These are phyloP conservation scores for Rafetus swinhoei DNA, from an alignment of 2,113 vertebrate species.

Conservation along the genomic window DNA sequence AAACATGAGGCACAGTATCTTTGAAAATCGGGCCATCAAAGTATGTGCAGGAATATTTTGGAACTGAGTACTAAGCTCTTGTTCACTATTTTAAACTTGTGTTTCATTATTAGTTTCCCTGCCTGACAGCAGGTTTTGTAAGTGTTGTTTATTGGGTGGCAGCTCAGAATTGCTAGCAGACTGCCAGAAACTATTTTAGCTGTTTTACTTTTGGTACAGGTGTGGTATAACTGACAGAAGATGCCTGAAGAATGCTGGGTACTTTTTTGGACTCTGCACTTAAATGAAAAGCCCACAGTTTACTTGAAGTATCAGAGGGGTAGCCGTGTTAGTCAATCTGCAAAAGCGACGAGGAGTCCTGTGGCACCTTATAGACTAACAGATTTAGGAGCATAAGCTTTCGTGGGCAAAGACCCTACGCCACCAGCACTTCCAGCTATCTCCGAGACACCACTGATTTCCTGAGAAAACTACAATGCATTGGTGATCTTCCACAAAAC, in stretches of 20 bases:
- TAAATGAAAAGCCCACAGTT: not conserved
- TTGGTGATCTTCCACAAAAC: no score
- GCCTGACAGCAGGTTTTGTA: accelerated
- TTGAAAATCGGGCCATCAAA: not conserved
- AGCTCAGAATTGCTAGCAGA: not conserved
- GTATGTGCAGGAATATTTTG: not conserved
- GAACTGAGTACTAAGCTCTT: not conserved
- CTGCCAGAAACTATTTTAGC: not conserved
- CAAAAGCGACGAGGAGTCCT: no score
- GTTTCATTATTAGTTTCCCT: not conserved
- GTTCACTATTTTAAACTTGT: not conserved
- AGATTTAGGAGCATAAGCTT: no score
- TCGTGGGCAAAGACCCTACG: no score
- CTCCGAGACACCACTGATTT: no score
- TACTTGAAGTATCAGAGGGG: not conserved
- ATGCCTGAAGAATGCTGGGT: not conserved
- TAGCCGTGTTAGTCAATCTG: no score
- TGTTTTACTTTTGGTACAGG: not conserved
- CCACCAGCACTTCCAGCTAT: no score
- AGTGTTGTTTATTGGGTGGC: not conserved
- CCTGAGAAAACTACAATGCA: no score
- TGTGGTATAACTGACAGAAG: not conserved
- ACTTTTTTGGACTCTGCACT: not conserved
- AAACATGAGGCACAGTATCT: not conserved
- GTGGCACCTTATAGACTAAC: no score